phyloP scores from a whole-genome alignment of 2,113 vertebrate species.

The Oryzias javanicus region DNA sequence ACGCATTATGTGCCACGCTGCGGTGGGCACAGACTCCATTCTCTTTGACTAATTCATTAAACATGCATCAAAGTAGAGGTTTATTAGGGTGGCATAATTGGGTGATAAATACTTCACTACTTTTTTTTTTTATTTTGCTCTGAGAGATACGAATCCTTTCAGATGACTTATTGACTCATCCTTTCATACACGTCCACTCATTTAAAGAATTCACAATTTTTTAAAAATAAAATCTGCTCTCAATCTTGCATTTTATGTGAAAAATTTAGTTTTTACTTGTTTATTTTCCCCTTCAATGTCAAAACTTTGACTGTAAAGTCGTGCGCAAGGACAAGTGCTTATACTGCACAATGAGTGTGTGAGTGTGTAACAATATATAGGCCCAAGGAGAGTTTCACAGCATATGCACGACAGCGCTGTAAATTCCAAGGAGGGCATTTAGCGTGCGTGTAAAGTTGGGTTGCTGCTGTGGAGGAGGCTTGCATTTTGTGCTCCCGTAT shows the following conservation, averaged over 20 bases:
- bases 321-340: slow-evolving; percentile 6
- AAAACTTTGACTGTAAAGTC: background rate
- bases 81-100: slow-evolving; percentile 24
- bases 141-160: background rate
- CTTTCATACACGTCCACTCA: too few species aligned
- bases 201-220: too few species aligned
- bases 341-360: slow-evolving; percentile 15
- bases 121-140: slow-evolving; percentile 5
- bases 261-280: background rate
- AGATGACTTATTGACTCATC: background rate
- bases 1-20: slow-evolving; percentile 44
- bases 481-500: slow-evolving; percentile 12
- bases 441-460: slow-evolving; percentile 59
- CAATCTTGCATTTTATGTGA: too few species aligned
- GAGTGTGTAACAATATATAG: slow-evolving; percentile 31
- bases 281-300: background rate
- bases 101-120: slow-evolving; percentile 27
- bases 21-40: slow-evolving; percentile 40
- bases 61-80: slow-evolving; percentile 26
- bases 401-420: slow-evolving; percentile 57
- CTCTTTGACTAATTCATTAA: slow-evolving; percentile 21
- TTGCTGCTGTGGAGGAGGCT: slow-evolving; percentile 36
- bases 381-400: slow-evolving; percentile 52
- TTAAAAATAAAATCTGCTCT: too few species aligned
- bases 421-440: slow-evolving; percentile 47